Evolutionary conservation across 2,113 vertebrate species (phyloP).

Genomic region (Sylvicapra grimmia): DNA sequence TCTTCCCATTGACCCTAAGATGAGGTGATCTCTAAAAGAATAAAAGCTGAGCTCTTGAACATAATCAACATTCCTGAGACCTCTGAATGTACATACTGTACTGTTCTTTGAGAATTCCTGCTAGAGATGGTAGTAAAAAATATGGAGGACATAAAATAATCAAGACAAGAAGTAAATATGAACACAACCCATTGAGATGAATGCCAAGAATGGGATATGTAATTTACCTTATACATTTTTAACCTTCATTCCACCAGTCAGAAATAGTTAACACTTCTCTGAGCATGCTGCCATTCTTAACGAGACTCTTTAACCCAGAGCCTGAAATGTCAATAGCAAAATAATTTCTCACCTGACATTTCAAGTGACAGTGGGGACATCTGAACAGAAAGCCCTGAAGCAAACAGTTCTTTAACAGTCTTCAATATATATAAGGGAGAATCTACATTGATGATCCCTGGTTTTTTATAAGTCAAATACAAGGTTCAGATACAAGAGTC

Average conservation of each 20-base stretch:
- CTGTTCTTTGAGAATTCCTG: conserved; percentile 12
- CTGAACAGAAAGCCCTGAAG: conserved; percentile 16
- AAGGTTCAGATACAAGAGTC: neutral
- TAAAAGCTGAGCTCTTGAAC: conserved; percentile 16
- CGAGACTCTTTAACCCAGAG: neutral
- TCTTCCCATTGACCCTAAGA: conserved; percentile 10
- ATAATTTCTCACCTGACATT: conserved; percentile 16
- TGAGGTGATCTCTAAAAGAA: conserved; percentile 18
- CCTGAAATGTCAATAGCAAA: conserved; percentile 25
- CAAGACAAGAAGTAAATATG: conserved; percentile 4
- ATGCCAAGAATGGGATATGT: neutral
- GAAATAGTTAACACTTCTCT: conserved; percentile 8
- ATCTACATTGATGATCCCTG: neutral
- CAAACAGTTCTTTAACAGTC: neutral
- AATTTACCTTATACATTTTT: neutral
- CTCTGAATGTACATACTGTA: neutral
- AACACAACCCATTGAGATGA: neutral
- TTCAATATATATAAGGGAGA: neutral
- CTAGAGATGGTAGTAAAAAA: neutral
- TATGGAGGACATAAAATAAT: neutral
- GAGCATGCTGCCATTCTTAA: neutral
- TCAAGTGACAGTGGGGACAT: neutral
- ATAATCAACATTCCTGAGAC: conserved; percentile 25
- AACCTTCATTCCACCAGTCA: neutral
- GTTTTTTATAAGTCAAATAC: neutral